Percentiles rank a stretch among this genome's conserved stretches.
Conservation (phyloP, 2,888 invertebrate genomes). For the Antheraea assamensis region DNA sequence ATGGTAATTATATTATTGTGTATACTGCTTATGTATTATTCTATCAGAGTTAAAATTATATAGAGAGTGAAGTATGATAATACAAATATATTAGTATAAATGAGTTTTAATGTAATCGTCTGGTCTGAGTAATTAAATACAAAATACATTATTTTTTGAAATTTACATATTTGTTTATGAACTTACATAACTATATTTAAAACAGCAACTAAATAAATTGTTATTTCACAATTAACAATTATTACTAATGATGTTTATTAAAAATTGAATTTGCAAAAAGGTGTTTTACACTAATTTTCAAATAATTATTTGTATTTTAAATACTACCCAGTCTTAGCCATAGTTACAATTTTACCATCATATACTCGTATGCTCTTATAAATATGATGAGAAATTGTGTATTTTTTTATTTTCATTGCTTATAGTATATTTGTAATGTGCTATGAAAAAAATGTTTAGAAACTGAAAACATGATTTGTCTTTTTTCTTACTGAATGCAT, state of each 20-base stretch:
- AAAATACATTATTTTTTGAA: not conserved
- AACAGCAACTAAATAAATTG: not conserved
- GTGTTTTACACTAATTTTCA: not conserved
- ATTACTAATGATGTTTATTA: not conserved
- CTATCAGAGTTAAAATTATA: not conserved
- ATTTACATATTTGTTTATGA: not conserved
- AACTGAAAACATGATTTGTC: not conserved
- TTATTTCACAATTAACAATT: not conserved
- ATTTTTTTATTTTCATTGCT: not conserved
- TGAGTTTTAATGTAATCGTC: not conserved
- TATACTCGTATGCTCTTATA: not conserved
- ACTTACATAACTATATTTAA: not conserved
- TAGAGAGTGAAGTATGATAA: not conserved
- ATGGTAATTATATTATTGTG: slow-evolving; percentile 36
- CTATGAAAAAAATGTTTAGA: not conserved
- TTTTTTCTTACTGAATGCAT: not conserved
- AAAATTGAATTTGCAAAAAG: not conserved
- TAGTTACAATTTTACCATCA: not conserved
- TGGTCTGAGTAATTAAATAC: not conserved
- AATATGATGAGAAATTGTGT: not conserved
- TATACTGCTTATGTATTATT: slow-evolving; percentile 47
- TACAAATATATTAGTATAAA: not conserved
- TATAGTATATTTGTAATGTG: not conserved
- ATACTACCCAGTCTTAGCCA: not conserved
- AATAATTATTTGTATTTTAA: not conserved